These are phyloP conservation scores for Neostethus bicornis DNA, from an alignment of 2,797 vertebrate species.

Conservation along the genomic window DNA sequence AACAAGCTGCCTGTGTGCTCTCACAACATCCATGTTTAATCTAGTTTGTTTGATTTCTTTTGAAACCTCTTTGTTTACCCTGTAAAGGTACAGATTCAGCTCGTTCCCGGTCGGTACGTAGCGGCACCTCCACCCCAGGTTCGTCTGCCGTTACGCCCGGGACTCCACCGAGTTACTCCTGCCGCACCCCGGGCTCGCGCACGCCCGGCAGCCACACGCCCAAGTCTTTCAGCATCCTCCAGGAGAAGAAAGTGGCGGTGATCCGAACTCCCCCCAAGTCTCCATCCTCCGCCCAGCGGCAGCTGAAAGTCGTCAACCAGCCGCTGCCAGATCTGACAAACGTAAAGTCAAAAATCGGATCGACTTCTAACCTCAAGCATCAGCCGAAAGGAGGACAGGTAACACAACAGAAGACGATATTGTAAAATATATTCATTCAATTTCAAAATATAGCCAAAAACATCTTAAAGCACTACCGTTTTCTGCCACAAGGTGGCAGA, in stretches of 20 bases:
- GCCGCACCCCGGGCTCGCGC: conserved; percentile 92
- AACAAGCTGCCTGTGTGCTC: conserved; percentile 45
- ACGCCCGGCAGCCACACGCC: conserved; percentile 91
- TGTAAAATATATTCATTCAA: neutral
- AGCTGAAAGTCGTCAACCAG: conserved; percentile 91
- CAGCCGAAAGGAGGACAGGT: conserved; percentile 96
- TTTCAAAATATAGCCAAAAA: neutral
- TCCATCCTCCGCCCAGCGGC: conserved; percentile 88
- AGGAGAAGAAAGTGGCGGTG: conserved; percentile 94
- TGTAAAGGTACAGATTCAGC: conserved; percentile 86
- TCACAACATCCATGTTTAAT: conserved; percentile 38
- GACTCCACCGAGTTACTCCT: conserved; percentile 91
- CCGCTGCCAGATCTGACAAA: conserved; percentile 94
- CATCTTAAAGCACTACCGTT: neutral
- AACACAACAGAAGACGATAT: conserved; percentile 55
- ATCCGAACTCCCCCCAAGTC: conserved; percentile 96
- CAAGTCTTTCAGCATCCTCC: conserved; percentile 89
- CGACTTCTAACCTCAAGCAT: conserved; percentile 91
- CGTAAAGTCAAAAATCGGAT: conserved; percentile 93
- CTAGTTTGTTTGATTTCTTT: conserved; percentile 41
- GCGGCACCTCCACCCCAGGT: conserved; percentile 91
- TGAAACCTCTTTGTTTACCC: conserved; percentile 4
- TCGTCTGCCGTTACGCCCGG: conserved; percentile 93
- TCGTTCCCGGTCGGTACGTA: conserved; percentile 89
- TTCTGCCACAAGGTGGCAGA: conserved; percentile 40